Evolutionary conservation across 2,797 vertebrate species (phyloP).

Genomic region (Cossypha heuglini): DNA sequence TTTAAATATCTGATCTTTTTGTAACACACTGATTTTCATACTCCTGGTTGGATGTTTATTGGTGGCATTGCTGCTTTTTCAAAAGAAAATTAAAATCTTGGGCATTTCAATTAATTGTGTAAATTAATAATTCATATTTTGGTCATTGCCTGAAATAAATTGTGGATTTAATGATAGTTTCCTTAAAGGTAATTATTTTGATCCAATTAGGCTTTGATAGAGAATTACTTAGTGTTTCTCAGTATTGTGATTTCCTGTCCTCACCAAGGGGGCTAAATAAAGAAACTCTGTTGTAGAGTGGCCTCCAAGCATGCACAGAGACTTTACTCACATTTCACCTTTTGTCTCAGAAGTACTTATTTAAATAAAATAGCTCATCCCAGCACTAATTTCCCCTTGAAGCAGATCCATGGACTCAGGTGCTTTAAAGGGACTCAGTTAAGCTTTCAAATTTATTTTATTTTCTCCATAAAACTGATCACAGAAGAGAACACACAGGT

Average conservation of each 20-base stretch:
- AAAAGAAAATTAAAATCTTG: not conserved
- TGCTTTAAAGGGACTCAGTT: not conserved
- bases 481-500: not conserved
- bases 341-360: not conserved
- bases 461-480: not conserved
- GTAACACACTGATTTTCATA: not conserved
- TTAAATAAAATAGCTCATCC: not conserved
- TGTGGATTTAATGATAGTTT: not conserved
- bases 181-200: not conserved
- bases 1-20: not conserved
- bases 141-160: not conserved
- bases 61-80: not conserved
- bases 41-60: not conserved
- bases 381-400: not conserved
- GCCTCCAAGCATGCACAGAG: not conserved
- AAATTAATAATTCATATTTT: not conserved
- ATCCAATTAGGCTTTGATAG: not conserved
- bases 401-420: not conserved
- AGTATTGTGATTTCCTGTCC: not conserved
- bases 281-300: not conserved
- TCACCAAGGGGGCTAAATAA: not conserved
- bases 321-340: not conserved
- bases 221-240: not conserved
- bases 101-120: not conserved
- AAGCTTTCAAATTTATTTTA: not conserved